Conservation (phyloP, 2,888 invertebrate genomes). For the Lingula anatina region DNA sequence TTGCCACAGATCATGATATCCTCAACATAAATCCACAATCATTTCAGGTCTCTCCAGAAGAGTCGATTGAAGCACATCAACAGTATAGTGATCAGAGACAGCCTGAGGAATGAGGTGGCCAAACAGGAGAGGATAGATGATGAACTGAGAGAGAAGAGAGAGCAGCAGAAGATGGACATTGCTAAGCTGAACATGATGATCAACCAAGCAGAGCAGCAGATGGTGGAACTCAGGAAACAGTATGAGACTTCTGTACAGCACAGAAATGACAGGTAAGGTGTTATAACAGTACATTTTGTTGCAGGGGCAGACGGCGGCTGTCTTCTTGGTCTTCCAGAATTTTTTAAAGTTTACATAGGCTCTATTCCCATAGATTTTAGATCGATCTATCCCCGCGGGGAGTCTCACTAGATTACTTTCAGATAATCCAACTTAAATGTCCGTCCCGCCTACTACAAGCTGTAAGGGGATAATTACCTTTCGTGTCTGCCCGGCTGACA, state of each 20-base stretch:
- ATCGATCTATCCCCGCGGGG: too few relatives aligned
- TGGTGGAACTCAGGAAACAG: conserved; percentile 46
- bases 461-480: too few relatives aligned
- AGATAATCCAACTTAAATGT: too few relatives aligned
- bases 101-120: conserved; percentile 48
- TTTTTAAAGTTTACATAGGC: too few relatives aligned
- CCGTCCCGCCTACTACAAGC: too few relatives aligned
- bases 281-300: background rate
- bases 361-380: too few relatives aligned
- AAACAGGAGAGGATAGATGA: conserved; percentile 47
- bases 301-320: background rate
- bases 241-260: conserved; percentile 49
- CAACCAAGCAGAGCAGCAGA: conserved; percentile 50
- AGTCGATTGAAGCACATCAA: conserved; percentile 46
- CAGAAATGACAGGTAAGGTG: conserved; percentile 42
- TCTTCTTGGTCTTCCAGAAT: background rate
- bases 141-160: conserved; percentile 44
- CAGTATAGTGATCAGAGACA: conserved; percentile 46
- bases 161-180: conserved; percentile 52
- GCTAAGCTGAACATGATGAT: conserved; percentile 50
- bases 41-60: conserved; percentile 47
- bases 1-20: too few relatives aligned
- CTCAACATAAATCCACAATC: too few relatives aligned
- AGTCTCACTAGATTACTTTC: too few relatives aligned
- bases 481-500: too few relatives aligned